Evolutionary conservation across 2,888 invertebrate species (phyloP).

Genomic region (Drosophila prolongata): DNA sequence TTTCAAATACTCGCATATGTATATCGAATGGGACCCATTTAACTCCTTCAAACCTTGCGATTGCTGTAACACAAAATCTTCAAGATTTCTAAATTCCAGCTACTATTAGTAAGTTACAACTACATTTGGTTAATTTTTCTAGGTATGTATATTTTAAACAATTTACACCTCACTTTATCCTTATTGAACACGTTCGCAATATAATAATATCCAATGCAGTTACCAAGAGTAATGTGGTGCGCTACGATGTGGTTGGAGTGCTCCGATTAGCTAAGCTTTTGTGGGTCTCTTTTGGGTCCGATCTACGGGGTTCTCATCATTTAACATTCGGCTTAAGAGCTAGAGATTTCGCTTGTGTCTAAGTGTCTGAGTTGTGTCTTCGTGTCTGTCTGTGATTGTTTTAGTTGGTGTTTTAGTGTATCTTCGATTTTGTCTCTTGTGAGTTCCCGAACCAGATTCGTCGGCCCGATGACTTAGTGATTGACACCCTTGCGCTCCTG

Average conservation of each 20-base stretch:
- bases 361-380: conserved; percentile 18
- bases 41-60: no score
- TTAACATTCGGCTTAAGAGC: conserved; percentile 67
- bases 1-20: no score
- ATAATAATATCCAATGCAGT: conserved; percentile 72
- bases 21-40: no score
- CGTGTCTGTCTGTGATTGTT: conserved; percentile 10
- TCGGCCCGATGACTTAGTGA: conserved; percentile 50
- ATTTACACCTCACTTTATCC: conserved; percentile 70
- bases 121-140: conserved; percentile 24
- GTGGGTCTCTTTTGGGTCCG: conserved; percentile 32
- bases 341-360: conserved; percentile 72
- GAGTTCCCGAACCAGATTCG: conserved; percentile 37
- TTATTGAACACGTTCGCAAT: conserved; percentile 66
- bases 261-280: conserved; percentile 44
- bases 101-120: neutral
- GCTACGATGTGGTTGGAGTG: conserved; percentile 38
- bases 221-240: conserved; percentile 32
- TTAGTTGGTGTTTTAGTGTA: neutral
- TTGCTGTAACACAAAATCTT: no score
- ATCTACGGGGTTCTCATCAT: conserved; percentile 41
- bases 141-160: conserved; percentile 68
- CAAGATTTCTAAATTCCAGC: neutral
- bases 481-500: conserved; percentile 81
- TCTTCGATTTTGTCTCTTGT: conserved; percentile 22